Percentiles rank a stretch among this genome's conserved stretches.
These are phyloP conservation scores for Bubo blakistoni DNA, from an alignment of 2,113 vertebrate species.

Conservation along the genomic window DNA sequence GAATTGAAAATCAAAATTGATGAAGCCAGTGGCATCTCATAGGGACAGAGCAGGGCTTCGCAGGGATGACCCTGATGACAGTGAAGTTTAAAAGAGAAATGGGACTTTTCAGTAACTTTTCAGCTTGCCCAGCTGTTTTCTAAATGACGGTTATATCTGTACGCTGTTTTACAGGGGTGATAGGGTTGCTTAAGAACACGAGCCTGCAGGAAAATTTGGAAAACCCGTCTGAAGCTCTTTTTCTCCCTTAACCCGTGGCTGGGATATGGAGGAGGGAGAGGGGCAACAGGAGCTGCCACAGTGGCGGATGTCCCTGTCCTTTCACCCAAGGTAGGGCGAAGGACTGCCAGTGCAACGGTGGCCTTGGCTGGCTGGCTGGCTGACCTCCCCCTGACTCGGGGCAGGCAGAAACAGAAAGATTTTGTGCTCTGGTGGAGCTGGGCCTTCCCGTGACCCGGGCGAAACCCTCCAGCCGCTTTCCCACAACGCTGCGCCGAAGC, in stretches of 20 bases:
- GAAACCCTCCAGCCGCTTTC: slow-evolving; percentile 73
- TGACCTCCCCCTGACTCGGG: slow-evolving; percentile 77
- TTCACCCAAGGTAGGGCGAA: not conserved
- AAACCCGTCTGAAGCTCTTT: not conserved
- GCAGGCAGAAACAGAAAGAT: slow-evolving; percentile 72
- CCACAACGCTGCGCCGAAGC: slow-evolving; percentile 71
- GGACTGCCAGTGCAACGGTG: not conserved
- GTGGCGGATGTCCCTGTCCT: rapidly evolving
- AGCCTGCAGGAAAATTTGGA: not conserved
- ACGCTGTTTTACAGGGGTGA: not conserved
- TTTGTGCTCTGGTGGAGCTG: slow-evolving; percentile 68
- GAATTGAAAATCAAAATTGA: not conserved
- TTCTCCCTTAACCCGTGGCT: rapidly evolving
- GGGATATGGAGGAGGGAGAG: rapidly evolving
- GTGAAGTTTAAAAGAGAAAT: not conserved
- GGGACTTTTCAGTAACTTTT: not conserved
- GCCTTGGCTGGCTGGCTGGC: slow-evolving; percentile 60
- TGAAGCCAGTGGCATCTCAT: not conserved
- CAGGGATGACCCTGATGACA: too few relatives aligned
- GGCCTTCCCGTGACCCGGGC: slow-evolving; percentile 78
- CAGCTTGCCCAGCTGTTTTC: not conserved
- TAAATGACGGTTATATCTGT: not conserved
- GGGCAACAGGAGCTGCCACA: rapidly evolving
- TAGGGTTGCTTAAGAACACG: not conserved
- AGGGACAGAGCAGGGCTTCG: not conserved